phyloP scores from a whole-genome alignment of 2,888 invertebrate genomes.

The Eilema depressum region DNA sequence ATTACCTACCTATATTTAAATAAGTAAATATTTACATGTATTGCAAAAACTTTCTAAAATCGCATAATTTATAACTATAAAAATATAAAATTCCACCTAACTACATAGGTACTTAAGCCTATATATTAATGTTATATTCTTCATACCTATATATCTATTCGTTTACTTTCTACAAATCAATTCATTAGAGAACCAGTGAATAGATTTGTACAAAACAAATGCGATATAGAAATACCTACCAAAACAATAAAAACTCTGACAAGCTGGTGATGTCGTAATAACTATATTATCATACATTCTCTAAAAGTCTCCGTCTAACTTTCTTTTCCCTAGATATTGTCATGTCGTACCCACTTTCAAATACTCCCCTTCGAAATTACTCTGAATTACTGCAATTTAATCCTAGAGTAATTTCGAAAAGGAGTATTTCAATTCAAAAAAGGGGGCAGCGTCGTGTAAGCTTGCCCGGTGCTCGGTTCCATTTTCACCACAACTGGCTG shows the following conservation, averaged over 20 bases:
- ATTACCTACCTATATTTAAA: constrained; percentile 27
- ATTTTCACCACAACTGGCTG: constrained; percentile 86
- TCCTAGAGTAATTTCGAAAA: constrained; percentile 85
- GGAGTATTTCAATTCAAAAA: constrained; percentile 91
- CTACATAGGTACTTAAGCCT: constrained; percentile 8
- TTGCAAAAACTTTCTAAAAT: constrained; percentile 41
- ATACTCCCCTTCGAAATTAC: constrained; percentile 87
- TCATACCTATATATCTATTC: constrained; percentile 8
- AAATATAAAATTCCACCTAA: constrained; percentile 47
- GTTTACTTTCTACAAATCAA: constrained; percentile 36
- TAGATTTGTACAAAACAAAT: constrained; percentile 42
- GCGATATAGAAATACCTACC: constrained; percentile 16
- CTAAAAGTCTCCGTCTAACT: background rate
- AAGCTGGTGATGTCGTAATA: background rate
- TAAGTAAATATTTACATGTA: constrained; percentile 53
- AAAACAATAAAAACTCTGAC: background rate
- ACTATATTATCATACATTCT: background rate
- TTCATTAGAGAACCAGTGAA: constrained; percentile 28
- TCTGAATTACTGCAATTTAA: constrained; percentile 37
- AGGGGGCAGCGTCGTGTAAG: constrained; percentile 91
- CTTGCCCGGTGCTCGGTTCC: constrained; percentile 86
- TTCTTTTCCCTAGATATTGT: background rate
- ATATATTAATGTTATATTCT: constrained; percentile 6
- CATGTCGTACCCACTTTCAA: constrained; percentile 30
- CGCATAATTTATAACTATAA: constrained; percentile 43